Conservation (phyloP, 2,797 vertebrate genomes). For the Trachops cirrhosus region DNA sequence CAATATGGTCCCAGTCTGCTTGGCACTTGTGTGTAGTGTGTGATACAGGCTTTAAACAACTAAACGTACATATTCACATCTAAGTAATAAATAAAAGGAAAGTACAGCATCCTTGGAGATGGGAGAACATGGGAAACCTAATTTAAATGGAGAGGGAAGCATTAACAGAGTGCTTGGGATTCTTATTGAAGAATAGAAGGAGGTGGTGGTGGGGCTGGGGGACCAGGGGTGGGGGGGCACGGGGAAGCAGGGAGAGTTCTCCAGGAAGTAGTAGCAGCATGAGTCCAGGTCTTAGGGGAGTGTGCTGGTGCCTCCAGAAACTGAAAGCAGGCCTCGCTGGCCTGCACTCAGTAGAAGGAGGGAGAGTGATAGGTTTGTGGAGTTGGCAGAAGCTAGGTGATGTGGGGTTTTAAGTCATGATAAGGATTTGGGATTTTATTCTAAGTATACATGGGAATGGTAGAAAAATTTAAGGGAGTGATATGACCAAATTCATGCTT, state of each 20-base stretch:
- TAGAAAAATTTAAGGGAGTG: not conserved
- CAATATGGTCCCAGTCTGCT: not conserved
- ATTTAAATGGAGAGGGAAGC: not conserved
- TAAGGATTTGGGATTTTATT: conserved; percentile 5
- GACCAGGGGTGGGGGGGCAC: too few species aligned
- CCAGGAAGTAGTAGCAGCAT: not conserved
- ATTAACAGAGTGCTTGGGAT: not conserved
- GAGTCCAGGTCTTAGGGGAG: not conserved
- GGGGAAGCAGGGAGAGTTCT: not conserved
- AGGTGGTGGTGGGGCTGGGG: accelerated
- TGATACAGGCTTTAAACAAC: not conserved
- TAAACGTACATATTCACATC: not conserved
- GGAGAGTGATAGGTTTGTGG: not conserved
- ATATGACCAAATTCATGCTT: not conserved
- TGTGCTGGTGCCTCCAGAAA: not conserved
- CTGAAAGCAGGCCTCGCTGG: not conserved
- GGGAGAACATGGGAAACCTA: not conserved
- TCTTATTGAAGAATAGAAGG: not conserved
- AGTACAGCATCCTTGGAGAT: not conserved
- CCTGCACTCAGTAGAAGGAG: not conserved
- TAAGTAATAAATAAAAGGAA: not conserved
- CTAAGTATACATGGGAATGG: not conserved
- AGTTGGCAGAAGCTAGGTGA: not conserved
- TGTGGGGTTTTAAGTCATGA: not conserved
- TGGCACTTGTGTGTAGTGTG: not conserved